phyloP scores from a whole-genome alignment of 2,113 vertebrate genomes.

The Gobius niger region DNA sequence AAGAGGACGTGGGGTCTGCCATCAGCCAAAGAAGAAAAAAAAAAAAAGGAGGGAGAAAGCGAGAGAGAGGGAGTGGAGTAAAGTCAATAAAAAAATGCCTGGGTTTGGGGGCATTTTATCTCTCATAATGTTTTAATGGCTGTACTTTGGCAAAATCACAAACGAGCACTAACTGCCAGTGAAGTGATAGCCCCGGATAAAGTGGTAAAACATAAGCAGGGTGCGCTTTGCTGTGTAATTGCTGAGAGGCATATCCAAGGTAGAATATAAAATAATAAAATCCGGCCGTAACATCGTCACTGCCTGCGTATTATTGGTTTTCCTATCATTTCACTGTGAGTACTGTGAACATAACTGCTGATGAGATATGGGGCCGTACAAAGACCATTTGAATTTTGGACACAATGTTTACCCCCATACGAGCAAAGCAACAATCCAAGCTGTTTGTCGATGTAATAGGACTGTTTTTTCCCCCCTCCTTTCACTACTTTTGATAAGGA shows the following conservation, averaged over 20 bases:
- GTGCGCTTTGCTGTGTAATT: not conserved
- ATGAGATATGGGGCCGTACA: too few species aligned
- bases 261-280: not conserved
- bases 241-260: not conserved
- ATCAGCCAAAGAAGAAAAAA: not conserved
- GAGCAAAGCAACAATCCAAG: too few species aligned
- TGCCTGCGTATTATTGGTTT: not conserved
- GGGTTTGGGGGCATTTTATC: not conserved
- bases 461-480: too few species aligned
- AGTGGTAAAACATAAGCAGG: not conserved
- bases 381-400: too few species aligned
- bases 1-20: slow-evolving; percentile 12
- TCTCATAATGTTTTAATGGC: slow-evolving; percentile 3
- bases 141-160: slow-evolving; percentile 2
- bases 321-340: not conserved
- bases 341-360: too few species aligned
- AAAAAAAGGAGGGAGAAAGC: not conserved
- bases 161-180: not conserved
- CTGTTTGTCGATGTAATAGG: too few species aligned
- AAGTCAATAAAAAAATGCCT: slow-evolving; percentile 11
- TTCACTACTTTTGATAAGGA: too few species aligned
- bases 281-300: not conserved
- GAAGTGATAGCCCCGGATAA: not conserved
- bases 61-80: not conserved
- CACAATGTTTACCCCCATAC: too few species aligned